A percentile compares a stretch with the other conserved stretches of the same genome.
These are phyloP conservation scores for Pteronura brasiliensis DNA, from an alignment of 2,113 vertebrate species.

Conservation along the genomic window DNA sequence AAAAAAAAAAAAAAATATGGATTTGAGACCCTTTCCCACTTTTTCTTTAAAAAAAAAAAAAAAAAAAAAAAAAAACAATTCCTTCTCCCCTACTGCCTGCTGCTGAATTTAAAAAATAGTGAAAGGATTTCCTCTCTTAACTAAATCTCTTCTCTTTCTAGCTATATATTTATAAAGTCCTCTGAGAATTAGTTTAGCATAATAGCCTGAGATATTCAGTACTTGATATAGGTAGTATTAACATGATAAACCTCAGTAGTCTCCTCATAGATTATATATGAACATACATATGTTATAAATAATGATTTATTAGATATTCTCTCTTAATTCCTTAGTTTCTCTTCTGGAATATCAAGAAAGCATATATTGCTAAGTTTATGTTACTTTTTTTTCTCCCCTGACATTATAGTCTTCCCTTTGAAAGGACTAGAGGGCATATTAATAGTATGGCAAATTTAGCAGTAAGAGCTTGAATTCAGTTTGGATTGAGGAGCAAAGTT, in stretches of 20 bases:
- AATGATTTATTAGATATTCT: constrained; percentile 48
- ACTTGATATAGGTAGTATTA: constrained; percentile 71
- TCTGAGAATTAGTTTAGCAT: constrained; percentile 74
- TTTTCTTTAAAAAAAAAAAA: background rate
- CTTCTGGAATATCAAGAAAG: constrained; percentile 60
- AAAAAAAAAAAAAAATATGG: background rate
- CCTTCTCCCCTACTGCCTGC: constrained; percentile 39
- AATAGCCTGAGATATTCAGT: constrained; percentile 67
- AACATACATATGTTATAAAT: constrained; percentile 59
- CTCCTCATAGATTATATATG: constrained; percentile 13
- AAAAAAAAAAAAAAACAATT: constrained; percentile 30
- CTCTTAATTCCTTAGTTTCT: constrained; percentile 65
- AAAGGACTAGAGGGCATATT: constrained; percentile 65
- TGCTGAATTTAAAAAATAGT: constrained; percentile 69
- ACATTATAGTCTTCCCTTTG: constrained; percentile 56
- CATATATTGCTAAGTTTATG: constrained; percentile 50
- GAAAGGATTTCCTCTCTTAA: constrained; percentile 69
- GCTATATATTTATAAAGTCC: constrained; percentile 73
- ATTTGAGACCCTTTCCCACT: constrained; percentile 19
- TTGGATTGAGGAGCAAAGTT: constrained; percentile 70
- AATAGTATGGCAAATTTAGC: constrained; percentile 50
- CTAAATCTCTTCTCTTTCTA: constrained; percentile 59
- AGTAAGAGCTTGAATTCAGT: constrained; percentile 61
- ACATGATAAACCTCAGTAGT: constrained; percentile 69
- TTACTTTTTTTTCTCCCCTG: constrained; percentile 25